Percentiles rank a stretch among this genome's conserved stretches.
phyloP scores from a whole-genome alignment of 2,888 invertebrate species.

The Mimachlamys varia region DNA sequence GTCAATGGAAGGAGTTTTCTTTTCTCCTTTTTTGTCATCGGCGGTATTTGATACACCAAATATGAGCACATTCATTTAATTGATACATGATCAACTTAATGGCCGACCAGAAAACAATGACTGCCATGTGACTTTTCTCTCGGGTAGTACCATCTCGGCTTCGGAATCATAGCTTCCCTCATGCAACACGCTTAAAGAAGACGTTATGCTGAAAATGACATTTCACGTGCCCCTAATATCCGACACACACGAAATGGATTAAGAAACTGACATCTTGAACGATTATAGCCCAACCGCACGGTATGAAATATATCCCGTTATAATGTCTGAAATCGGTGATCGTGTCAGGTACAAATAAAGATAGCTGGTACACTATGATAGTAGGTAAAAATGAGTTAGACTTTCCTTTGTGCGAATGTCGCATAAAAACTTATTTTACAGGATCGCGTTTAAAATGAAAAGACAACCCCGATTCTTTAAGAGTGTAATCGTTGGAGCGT shows the following conservation, averaged over 20 bases:
- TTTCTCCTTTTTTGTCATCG: conserved; percentile 23
- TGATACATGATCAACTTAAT: conserved; percentile 22
- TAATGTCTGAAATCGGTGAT: background rate
- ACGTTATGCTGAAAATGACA: conserved; percentile 27
- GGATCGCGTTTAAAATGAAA: background rate
- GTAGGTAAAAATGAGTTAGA: conserved; percentile 22
- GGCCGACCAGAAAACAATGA: background rate
- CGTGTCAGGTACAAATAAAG: conserved; percentile 25
- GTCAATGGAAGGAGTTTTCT: conserved; percentile 5
- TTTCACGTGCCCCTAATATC: conserved; percentile 29
- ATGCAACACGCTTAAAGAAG: conserved; percentile 7
- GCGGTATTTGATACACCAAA: conserved; percentile 9
- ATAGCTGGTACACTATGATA: background rate
- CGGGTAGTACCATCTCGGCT: conserved; percentile 26
- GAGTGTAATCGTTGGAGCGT: background rate
- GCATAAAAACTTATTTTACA: background rate
- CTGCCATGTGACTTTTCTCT: background rate
- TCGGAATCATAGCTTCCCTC: conserved; percentile 11
- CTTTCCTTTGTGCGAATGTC: conserved; percentile 6
- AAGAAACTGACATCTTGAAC: conserved; percentile 21
- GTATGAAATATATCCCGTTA: conserved; percentile 9
- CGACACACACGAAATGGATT: conserved; percentile 19
- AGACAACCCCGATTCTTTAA: background rate
- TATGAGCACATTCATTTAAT: conserved; percentile 5
- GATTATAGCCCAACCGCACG: conserved; percentile 30